A percentile compares a stretch with the other conserved stretches of the same genome.
Conservation (phyloP, 2,113 vertebrate genomes). For the Alligator mississippiensis region DNA sequence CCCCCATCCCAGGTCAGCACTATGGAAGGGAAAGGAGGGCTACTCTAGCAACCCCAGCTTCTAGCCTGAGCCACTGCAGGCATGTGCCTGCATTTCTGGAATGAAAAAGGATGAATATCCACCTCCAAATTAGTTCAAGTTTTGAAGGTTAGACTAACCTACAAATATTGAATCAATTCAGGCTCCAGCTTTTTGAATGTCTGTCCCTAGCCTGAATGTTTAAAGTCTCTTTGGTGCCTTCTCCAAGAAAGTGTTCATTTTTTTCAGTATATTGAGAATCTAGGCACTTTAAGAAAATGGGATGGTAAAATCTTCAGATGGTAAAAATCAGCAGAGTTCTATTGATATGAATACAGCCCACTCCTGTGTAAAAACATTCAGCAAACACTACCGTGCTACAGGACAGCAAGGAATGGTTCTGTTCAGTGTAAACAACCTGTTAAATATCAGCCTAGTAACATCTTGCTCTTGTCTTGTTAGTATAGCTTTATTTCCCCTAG, state of each 20-base stretch:
- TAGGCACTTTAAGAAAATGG: not conserved
- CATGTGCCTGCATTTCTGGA: no score
- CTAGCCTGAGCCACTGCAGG: no score
- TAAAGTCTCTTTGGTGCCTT: not conserved
- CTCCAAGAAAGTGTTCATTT: not conserved
- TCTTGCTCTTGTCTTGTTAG: not conserved
- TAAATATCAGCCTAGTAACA: not conserved
- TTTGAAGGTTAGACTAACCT: no score
- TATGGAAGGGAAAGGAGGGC: no score
- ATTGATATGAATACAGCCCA: not conserved
- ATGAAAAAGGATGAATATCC: no score
- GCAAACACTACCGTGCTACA: not conserved
- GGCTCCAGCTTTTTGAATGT: no score
- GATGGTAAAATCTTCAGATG: not conserved
- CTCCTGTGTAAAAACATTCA: not conserved
- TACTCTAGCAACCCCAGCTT: no score
- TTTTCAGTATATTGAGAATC: not conserved
- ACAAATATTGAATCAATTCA: no score
- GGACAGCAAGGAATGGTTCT: not conserved
- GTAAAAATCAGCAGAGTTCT: not conserved
- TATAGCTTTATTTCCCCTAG: not conserved
- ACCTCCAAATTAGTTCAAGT: no score
- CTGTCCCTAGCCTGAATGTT: no score
- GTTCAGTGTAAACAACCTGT: not conserved
- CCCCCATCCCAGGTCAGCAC: no score